Conservation (phyloP, 2,113 vertebrate genomes). For the Ciconia boyciana region DNA sequence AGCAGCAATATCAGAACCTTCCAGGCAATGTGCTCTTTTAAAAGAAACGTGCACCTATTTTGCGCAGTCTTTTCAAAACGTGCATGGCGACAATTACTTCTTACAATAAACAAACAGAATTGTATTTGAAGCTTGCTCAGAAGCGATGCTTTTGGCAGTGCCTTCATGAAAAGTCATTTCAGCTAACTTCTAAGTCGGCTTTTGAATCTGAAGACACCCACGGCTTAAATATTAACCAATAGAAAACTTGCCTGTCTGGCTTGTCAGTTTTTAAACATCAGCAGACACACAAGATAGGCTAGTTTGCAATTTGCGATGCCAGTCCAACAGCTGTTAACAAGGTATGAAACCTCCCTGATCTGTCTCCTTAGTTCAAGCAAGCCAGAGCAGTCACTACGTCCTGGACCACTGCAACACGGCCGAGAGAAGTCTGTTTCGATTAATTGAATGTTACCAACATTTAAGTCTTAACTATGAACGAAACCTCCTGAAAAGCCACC, state of each 20-base stretch:
- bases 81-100: background rate
- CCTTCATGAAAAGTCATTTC: background rate
- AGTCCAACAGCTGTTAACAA: background rate
- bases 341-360: background rate
- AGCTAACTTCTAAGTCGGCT: background rate
- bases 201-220: conserved; percentile 27
- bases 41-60: conserved; percentile 40
- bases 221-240: conserved; percentile 5
- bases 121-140: conserved; percentile 26
- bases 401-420: background rate
- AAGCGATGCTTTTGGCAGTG: background rate
- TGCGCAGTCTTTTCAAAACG: background rate
- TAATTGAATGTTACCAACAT: background rate
- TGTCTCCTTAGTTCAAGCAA: background rate
- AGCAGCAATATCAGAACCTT: conserved; percentile 26
- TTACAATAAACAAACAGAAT: background rate
- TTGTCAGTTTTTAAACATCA: conserved; percentile 9
- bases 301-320: background rate
- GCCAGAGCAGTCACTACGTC: background rate
- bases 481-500: background rate
- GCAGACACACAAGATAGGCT: background rate
- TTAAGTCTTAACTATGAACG: background rate
- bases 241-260: conserved; percentile 32
- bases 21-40: background rate
- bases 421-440: background rate